These are phyloP conservation scores for Bruchidius siliquastri DNA, from an alignment of 2,888 invertebrate species.

Conservation along the genomic window DNA sequence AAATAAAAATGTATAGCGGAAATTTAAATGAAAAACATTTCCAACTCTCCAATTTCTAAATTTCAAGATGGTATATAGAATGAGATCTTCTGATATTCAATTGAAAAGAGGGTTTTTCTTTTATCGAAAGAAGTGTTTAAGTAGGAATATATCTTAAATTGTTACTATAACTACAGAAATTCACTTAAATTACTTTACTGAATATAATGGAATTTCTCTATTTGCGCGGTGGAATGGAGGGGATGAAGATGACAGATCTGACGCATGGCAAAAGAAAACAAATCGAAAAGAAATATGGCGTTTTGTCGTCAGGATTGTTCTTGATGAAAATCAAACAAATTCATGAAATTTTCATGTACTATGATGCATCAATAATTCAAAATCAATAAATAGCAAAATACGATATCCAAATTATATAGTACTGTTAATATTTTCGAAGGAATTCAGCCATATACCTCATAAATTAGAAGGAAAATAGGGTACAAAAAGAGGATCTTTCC, in stretches of 20 bases:
- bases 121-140: too few relatives aligned
- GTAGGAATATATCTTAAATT: too few relatives aligned
- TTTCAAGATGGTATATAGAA: too few relatives aligned
- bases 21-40: too few relatives aligned
- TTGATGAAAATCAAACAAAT: constrained; percentile 34
- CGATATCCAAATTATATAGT: constrained; percentile 14
- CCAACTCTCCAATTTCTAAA: too few relatives aligned
- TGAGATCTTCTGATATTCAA: too few relatives aligned
- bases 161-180: too few relatives aligned
- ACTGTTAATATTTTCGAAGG: constrained; percentile 24
- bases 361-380: constrained; percentile 42
- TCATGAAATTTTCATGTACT: constrained; percentile 41
- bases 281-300: constrained; percentile 41
- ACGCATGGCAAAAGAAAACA: constrained; percentile 9
- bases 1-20: too few relatives aligned
- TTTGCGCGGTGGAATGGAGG: too few relatives aligned
- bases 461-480: constrained; percentile 18
- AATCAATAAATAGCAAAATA: constrained; percentile 29
- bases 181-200: too few relatives aligned
- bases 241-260: not conserved
- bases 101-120: too few relatives aligned
- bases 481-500: constrained; percentile 20
- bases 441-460: constrained; percentile 20
- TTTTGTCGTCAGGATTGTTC: constrained; percentile 43
- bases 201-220: too few relatives aligned